Percentiles rank a stretch among this genome's conserved stretches.
Conservation (phyloP, 1,140 invertebrate genomes). For the Tetraneura akinire region DNA sequence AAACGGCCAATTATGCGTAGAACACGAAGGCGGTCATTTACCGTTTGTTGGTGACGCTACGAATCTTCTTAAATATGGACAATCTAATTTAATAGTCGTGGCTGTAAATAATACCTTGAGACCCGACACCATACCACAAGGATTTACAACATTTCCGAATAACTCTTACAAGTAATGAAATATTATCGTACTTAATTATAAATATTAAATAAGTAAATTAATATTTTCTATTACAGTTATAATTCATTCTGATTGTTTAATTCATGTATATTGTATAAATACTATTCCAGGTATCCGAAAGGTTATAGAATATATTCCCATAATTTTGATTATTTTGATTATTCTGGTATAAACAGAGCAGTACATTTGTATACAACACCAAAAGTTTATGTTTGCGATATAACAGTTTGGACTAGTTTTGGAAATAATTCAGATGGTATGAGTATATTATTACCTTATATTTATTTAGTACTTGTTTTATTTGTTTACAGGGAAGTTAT, state of each 20-base stretch:
- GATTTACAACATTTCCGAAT: slow-evolving; percentile 64
- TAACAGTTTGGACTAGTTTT: slow-evolving; percentile 74
- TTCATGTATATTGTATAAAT: not conserved
- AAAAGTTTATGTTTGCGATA: slow-evolving; percentile 77
- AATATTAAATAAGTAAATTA: not conserved
- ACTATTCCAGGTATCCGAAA: slow-evolving; percentile 58
- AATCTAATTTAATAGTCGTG: slow-evolving; percentile 81
- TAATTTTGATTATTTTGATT: slow-evolving; percentile 97
- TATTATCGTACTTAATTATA: too few relatives aligned
- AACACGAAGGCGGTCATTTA: slow-evolving; percentile 91
- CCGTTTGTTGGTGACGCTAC: slow-evolving; percentile 91
- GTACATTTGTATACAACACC: slow-evolving; percentile 89
- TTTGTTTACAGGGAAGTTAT: too few relatives aligned
- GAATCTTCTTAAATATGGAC: slow-evolving; percentile 66
- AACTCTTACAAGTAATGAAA: slow-evolving; percentile 21
- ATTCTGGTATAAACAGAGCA: slow-evolving; percentile 93
- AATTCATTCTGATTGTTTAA: not conserved
- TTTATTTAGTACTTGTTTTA: not conserved
- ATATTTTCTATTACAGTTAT: not conserved
- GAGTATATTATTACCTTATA: not conserved
- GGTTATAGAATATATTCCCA: slow-evolving; percentile 73
- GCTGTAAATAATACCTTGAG: slow-evolving; percentile 91
- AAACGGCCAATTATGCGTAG: slow-evolving; percentile 76
- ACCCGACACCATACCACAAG: slow-evolving; percentile 80
- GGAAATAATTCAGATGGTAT: slow-evolving; percentile 54